phyloP scores from a whole-genome alignment of 2,113 vertebrate species.

The Cranoglanis bouderius region DNA sequence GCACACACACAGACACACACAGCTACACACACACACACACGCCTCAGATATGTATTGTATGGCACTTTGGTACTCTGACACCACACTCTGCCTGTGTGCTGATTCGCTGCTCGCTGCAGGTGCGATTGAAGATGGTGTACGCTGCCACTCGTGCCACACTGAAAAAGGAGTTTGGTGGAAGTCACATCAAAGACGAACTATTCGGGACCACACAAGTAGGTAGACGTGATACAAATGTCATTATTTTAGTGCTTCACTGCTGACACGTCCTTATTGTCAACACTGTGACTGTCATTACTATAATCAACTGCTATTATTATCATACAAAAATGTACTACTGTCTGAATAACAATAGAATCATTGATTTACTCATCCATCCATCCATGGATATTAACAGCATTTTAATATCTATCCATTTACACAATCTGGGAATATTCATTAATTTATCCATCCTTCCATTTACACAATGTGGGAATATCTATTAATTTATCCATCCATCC shows the following conservation, averaged over 20 bases:
- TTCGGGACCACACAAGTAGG: constrained; percentile 94
- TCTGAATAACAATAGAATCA: background rate
- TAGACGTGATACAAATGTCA: background rate
- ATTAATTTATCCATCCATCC: background rate
- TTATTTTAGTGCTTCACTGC: background rate
- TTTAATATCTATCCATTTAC: background rate
- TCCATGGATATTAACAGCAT: too few species aligned
- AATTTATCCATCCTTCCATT: background rate
- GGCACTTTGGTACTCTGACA: background rate
- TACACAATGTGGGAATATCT: background rate
- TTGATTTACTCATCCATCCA: background rate
- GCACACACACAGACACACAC: constrained; percentile 53
- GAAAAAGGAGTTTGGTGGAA: constrained; percentile 97
- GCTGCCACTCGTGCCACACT: constrained; percentile 95
- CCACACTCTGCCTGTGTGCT: constrained; percentile 10
- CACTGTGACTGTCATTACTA: background rate
- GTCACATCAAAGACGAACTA: constrained; percentile 93
- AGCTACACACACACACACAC: background rate
- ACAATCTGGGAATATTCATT: background rate
- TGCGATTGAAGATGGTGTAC: constrained; percentile 98
- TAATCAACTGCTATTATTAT: background rate
- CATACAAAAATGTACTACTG: background rate
- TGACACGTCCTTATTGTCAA: background rate
- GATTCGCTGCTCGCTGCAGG: constrained; percentile 67
- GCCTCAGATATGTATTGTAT: background rate